These are phyloP conservation scores for Heterodera filipjevi DNA, from an alignment of 2,888 invertebrate species.

Conservation along the genomic window DNA sequence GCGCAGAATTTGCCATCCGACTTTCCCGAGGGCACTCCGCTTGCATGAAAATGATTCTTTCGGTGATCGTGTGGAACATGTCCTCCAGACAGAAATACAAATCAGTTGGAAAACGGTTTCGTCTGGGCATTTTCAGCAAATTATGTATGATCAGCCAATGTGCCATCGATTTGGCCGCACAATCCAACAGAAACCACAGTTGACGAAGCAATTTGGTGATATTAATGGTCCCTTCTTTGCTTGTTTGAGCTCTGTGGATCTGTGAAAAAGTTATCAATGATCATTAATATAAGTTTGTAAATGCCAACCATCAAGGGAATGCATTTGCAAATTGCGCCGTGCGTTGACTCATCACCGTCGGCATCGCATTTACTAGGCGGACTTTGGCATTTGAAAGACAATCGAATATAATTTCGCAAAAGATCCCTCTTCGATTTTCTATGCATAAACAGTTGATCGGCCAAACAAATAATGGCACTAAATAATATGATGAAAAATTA, in stretches of 20 bases:
- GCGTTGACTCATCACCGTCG: conserved; percentile 48
- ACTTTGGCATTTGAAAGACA: conserved; percentile 41
- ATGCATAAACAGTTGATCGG: conserved; percentile 73
- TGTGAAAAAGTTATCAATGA: conserved; percentile 64
- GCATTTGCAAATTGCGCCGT: conserved; percentile 53
- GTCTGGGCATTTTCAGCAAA: conserved; percentile 86
- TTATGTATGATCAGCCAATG: conserved; percentile 84
- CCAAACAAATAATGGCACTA: conserved; percentile 38
- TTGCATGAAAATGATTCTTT: conserved; percentile 80
- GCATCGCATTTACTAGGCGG: conserved; percentile 10
- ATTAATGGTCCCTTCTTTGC: conserved; percentile 75
- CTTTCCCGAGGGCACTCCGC: conserved; percentile 82
- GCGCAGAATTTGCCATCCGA: conserved; percentile 82
- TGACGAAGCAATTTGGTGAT: conserved; percentile 89
- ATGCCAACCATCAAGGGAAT: conserved; percentile 48
- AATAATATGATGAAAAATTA: not conserved
- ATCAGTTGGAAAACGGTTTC: conserved; percentile 85
- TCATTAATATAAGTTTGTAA: not conserved
- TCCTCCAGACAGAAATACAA: conserved; percentile 80
- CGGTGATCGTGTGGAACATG: conserved; percentile 79
- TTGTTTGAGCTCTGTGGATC: conserved; percentile 78
- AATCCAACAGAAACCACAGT: conserved; percentile 87
- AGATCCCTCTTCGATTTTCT: conserved; percentile 68
- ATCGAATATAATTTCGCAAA: conserved; percentile 67
- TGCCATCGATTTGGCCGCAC: conserved; percentile 90